A percentile compares a stretch with the other conserved stretches of the same genome.
Conservation (phyloP, 2,113 vertebrate genomes). For the Trichomycterus rosablanca region DNA sequence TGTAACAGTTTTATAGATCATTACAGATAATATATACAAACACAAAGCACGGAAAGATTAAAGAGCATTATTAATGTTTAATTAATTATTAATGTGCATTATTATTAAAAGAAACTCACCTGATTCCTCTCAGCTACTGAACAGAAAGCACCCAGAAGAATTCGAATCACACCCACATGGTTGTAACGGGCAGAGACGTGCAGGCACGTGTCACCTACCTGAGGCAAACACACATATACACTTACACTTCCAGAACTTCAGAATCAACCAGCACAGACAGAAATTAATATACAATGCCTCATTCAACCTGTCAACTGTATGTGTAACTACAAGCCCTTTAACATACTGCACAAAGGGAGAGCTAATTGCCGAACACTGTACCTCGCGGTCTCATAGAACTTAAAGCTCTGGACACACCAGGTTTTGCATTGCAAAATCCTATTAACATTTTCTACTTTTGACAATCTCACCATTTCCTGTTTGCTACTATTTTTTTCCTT, state of each 20-base stretch:
- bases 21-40: too few relatives aligned
- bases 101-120: conserved; percentile 68
- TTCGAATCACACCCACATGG: conserved; percentile 83
- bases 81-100: too few relatives aligned
- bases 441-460: too few relatives aligned
- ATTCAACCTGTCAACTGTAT: not conserved
- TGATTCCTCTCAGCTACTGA: conserved; percentile 92
- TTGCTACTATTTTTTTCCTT: too few relatives aligned
- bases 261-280: not conserved
- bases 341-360: not conserved
- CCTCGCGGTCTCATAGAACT: too few relatives aligned
- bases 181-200: conserved; percentile 93
- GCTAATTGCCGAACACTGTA: not conserved
- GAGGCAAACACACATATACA: conserved; percentile 21
- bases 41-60: too few relatives aligned
- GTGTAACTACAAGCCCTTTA: not conserved
- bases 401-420: too few relatives aligned
- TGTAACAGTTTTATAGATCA: too few relatives aligned
- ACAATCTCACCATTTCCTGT: too few relatives aligned
- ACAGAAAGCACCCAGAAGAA: conserved; percentile 91
- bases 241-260: not conserved
- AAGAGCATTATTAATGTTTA: too few relatives aligned
- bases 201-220: conserved; percentile 92
- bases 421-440: too few relatives aligned
- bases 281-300: too few relatives aligned